phyloP scores from a whole-genome alignment of 2,797 vertebrate genomes.

The Brotula barbata region DNA sequence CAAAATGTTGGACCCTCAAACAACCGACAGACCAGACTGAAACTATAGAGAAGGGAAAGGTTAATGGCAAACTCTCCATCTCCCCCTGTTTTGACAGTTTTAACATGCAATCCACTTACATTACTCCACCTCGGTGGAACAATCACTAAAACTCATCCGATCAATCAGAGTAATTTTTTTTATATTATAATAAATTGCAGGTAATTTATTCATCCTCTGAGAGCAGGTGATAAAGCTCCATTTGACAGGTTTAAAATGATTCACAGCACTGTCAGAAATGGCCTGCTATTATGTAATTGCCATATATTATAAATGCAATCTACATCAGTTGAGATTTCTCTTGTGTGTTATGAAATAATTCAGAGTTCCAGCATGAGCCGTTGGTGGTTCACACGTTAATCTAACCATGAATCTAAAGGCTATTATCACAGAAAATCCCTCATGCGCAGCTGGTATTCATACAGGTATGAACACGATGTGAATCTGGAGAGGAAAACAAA shows the following conservation, averaged over 20 bases:
- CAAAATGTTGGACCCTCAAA: constrained; percentile 8
- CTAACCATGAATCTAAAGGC: too few species aligned
- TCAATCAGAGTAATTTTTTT: constrained; percentile 4
- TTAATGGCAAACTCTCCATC: constrained; percentile 25
- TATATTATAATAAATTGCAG: constrained; percentile 7
- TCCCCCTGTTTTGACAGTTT: constrained; percentile 1
- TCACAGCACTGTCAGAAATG: neutral
- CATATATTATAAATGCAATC: too few species aligned
- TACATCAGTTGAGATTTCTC: too few species aligned
- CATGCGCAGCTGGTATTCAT: too few species aligned
- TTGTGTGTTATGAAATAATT: too few species aligned
- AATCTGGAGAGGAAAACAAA: too few species aligned
- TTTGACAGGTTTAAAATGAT: neutral
- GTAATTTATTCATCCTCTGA: constrained; percentile 6
- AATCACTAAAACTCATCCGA: constrained; percentile 13
- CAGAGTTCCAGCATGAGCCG: too few species aligned
- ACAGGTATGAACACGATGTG: too few species aligned
- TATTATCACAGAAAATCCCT: too few species aligned
- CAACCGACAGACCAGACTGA: constrained; percentile 25
- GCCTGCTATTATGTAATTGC: neutral
- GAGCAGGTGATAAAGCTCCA: constrained; percentile 20
- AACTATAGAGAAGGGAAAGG: constrained; percentile 37
- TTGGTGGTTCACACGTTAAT: too few species aligned
- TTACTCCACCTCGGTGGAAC: constrained; percentile 4
- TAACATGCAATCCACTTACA: constrained; percentile 23